phyloP scores from a whole-genome alignment of 2,113 vertebrate species.

The Cariama cristata region DNA sequence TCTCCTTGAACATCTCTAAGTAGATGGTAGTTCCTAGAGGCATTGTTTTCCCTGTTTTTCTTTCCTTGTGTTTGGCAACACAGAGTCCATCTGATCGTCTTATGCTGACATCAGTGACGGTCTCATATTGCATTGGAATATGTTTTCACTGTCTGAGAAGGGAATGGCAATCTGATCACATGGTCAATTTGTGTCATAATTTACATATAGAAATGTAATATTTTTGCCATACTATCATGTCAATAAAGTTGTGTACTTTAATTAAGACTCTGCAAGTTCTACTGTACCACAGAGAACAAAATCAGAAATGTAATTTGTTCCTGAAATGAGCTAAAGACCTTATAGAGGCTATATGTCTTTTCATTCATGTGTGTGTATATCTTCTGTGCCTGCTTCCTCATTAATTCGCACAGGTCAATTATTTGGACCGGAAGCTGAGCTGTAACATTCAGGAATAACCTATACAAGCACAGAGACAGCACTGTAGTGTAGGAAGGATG shows the following conservation, averaged over 20 bases:
- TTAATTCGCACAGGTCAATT: not conserved
- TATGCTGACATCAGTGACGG: not conserved
- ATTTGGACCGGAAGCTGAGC: not conserved
- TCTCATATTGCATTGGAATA: not conserved
- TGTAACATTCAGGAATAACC: not conserved
- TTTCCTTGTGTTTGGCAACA: not conserved
- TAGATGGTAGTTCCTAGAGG: not conserved
- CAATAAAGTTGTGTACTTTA: not conserved
- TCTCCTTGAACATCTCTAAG: not conserved
- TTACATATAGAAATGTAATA: not conserved
- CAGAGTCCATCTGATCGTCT: not conserved
- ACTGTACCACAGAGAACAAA: not conserved
- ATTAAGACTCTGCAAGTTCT: not conserved
- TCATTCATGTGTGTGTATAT: not conserved
- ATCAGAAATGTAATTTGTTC: not conserved
- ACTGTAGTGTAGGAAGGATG: not conserved
- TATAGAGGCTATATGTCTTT: not conserved
- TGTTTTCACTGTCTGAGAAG: not conserved
- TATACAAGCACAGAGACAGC: not conserved
- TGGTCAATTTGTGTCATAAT: not conserved
- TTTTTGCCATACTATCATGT: not conserved
- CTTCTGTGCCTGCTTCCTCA: not conserved
- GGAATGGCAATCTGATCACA: not conserved
- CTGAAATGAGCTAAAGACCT: not conserved
- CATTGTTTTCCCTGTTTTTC: not conserved